Percentiles rank a stretch among this genome's conserved stretches.
Evolutionary conservation across 2,113 vertebrate genomes (phyloP).

Genomic region (Protobothrops mucrosquamatus): DNA sequence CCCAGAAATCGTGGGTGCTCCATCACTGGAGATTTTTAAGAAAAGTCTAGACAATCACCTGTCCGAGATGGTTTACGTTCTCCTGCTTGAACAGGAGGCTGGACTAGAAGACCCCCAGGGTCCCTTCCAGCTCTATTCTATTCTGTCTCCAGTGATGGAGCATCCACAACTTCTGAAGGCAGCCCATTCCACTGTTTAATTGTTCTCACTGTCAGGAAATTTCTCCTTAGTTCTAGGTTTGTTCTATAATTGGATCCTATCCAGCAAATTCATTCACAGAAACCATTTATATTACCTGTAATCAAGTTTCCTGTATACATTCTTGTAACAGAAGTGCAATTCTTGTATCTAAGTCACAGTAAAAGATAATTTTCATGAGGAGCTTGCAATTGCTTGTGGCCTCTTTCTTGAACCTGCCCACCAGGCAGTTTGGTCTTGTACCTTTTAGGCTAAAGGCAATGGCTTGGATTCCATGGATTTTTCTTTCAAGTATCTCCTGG

Average conservation of each 20-base stretch:
- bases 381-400: neutral
- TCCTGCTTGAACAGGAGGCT: too few species aligned
- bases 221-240: neutral
- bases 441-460: neutral
- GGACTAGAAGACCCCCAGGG: too few species aligned
- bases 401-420: neutral
- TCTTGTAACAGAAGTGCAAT: neutral
- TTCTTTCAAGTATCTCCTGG: neutral
- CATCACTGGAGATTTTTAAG: too few species aligned
- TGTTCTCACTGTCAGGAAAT: neutral
- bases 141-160: neutral
- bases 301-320: neutral
- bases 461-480: neutral
- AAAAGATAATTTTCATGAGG: neutral
- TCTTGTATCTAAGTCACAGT: neutral
- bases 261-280: neutral
- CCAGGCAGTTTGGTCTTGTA: constrained; percentile 17
- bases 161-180: neutral
- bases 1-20: too few species aligned
- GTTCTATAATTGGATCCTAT: neutral
- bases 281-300: neutral
- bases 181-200: neutral
- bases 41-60: too few species aligned
- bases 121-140: too few species aligned
- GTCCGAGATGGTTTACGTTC: too few species aligned